Evolutionary conservation across 2,888 invertebrate species (phyloP).

Genomic region (Eupithecia subfuscata): DNA sequence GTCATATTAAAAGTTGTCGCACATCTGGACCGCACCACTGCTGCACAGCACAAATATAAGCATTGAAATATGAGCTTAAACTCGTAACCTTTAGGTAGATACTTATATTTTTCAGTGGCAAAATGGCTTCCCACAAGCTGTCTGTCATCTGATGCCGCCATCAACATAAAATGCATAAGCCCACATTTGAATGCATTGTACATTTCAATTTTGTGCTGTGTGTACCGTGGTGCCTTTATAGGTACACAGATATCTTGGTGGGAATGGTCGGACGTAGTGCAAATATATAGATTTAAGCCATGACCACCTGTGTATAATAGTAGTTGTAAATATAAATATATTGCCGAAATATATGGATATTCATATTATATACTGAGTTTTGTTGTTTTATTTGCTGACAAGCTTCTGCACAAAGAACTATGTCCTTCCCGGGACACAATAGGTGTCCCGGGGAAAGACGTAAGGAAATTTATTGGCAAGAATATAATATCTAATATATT

Average conservation of each 20-base stretch:
- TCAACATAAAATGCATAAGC: background rate
- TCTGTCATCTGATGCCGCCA: background rate
- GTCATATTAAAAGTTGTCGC: background rate
- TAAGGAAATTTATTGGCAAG: too few relatives aligned
- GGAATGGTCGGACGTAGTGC: constrained; percentile 20
- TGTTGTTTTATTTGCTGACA: constrained; percentile 12
- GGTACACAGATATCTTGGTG: background rate
- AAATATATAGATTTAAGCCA: constrained; percentile 29
- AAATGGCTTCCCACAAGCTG: background rate
- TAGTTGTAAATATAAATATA: constrained; percentile 35
- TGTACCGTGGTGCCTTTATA: too few relatives aligned
- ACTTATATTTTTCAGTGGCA: background rate
- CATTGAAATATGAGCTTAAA: background rate
- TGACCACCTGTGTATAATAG: constrained; percentile 32
- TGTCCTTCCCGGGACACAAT: too few relatives aligned
- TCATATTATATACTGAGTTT: constrained; percentile 30
- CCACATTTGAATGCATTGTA: background rate
- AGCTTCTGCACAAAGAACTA: background rate
- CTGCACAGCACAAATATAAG: background rate
- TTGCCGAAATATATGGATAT: constrained; percentile 38
- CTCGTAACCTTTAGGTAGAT: background rate
- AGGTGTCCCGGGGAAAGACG: too few relatives aligned
- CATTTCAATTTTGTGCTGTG: background rate
- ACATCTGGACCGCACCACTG: background rate
- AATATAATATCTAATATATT: too few relatives aligned